phyloP scores from a whole-genome alignment of 2,113 vertebrate genomes.

The Rutilus rutilus region DNA sequence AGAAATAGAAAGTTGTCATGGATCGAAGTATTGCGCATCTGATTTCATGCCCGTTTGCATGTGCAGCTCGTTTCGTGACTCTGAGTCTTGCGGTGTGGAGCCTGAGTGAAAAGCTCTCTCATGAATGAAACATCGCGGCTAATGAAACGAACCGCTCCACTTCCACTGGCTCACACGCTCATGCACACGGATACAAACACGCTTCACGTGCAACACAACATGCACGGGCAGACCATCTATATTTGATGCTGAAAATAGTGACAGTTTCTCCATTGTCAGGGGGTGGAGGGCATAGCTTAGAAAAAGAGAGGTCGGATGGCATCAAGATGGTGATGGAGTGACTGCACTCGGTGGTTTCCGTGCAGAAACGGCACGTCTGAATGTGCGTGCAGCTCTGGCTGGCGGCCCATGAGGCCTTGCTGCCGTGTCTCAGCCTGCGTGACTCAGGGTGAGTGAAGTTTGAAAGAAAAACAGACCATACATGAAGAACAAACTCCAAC shows the following conservation, averaged over 20 bases:
- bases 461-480: not conserved
- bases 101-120: conserved; percentile 53
- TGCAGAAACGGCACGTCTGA: conserved; percentile 23
- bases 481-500: not conserved
- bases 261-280: not conserved
- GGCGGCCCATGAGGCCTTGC: conserved; percentile 30
- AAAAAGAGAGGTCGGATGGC: not conserved
- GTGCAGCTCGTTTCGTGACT: conserved; percentile 43
- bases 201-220: conserved; percentile 3
- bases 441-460: conserved; percentile 28
- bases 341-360: not conserved
- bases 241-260: conserved; percentile 59
- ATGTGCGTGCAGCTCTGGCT: conserved; percentile 33
- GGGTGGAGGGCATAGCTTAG: not conserved
- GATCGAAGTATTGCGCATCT: not conserved
- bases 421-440: conserved; percentile 50
- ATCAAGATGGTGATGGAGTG: not conserved
- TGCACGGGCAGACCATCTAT: conserved; percentile 53
- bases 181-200: conserved; percentile 26
- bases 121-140: conserved; percentile 60
- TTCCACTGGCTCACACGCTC: conserved; percentile 30
- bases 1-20: not conserved
- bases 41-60: conserved; percentile 37
- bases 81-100: conserved; percentile 33
- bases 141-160: conserved; percentile 44